A percentile compares a stretch with the other conserved stretches of the same genome.
phyloP scores from a whole-genome alignment of 2,113 vertebrate genomes.

The Amblyopsis rosae region DNA sequence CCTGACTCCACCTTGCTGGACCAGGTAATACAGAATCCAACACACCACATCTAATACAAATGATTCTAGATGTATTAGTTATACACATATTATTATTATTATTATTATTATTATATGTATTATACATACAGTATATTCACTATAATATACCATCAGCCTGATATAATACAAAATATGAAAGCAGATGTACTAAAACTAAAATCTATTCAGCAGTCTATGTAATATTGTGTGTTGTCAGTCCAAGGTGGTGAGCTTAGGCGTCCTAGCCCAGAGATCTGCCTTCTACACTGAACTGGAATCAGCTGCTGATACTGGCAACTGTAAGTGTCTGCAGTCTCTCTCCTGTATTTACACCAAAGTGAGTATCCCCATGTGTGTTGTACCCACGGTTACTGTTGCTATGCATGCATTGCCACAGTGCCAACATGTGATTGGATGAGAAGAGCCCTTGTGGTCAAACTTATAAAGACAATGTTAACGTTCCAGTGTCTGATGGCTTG shows the following conservation, averaged over 20 bases:
- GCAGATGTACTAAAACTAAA: background rate
- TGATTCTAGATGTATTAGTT: background rate
- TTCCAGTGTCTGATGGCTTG: too few relatives aligned
- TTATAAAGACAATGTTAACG: background rate
- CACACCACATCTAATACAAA: background rate
- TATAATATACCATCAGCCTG: background rate
- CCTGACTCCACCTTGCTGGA: constrained; percentile 51
- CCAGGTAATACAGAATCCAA: constrained; percentile 29
- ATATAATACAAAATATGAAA: background rate
- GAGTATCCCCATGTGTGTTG: background rate
- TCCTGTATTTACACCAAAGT: background rate
- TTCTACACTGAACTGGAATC: constrained; percentile 84
- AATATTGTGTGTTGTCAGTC: constrained; percentile 78
- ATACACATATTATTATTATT: background rate
- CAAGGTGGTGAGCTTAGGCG: constrained; percentile 84
- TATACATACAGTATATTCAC: background rate
- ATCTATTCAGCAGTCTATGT: background rate
- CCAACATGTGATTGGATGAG: background rate
- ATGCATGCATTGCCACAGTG: background rate
- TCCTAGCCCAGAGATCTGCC: constrained; percentile 84
- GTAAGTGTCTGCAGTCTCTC: constrained; percentile 73
- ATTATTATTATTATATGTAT: background rate
- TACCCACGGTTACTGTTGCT: background rate
- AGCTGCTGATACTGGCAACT: constrained; percentile 54
- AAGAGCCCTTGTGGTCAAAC: too few relatives aligned